phyloP scores from a whole-genome alignment of 1,140 invertebrate species.

The Lepidurus apus region DNA sequence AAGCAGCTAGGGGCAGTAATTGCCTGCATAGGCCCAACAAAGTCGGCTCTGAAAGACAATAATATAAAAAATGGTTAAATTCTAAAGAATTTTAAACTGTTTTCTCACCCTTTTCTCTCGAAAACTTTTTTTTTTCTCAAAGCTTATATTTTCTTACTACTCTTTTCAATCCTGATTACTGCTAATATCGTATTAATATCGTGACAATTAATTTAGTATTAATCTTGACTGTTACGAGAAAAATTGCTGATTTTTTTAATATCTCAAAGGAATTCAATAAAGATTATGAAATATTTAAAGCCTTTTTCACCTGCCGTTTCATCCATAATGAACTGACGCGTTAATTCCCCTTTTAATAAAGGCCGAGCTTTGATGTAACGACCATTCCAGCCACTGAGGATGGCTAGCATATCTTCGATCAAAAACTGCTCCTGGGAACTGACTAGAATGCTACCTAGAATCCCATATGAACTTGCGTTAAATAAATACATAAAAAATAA shows the following conservation, averaged over 20 bases:
- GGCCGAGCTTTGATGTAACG: neutral
- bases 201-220: too few species aligned
- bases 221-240: too few species aligned
- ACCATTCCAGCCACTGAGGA: neutral
- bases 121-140: too few species aligned
- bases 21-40: slow-evolving; percentile 48
- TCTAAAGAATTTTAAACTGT: neutral
- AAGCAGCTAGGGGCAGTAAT: slow-evolving; percentile 75
- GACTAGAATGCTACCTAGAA: neutral
- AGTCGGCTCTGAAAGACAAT: slow-evolving; percentile 1
- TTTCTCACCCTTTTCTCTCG: too few species aligned
- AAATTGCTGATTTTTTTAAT: too few species aligned
- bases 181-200: too few species aligned
- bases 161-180: too few species aligned
- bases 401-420: neutral
- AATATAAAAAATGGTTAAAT: slow-evolving; percentile 28
- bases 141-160: too few species aligned
- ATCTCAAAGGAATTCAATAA: too few species aligned
- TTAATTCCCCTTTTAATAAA: neutral
- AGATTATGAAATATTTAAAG: too few species aligned
- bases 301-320: neutral
- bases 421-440: neutral
- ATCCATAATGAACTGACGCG: neutral
- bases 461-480: neutral
- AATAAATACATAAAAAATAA: neutral